Conservation (phyloP, 2,113 vertebrate genomes). For the Paratilapia polleni region DNA sequence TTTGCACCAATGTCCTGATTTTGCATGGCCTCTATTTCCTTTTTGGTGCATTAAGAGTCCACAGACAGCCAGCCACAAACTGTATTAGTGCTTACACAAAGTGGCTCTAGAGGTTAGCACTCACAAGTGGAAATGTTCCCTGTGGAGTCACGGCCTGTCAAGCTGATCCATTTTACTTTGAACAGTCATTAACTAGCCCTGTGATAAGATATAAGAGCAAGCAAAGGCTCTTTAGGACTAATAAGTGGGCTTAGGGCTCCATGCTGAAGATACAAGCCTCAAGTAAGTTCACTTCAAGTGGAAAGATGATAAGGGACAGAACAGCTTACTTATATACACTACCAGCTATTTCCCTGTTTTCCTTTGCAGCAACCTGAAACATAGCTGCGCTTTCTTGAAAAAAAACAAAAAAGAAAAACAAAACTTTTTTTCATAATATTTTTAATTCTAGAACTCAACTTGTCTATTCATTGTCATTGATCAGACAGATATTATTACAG, state of each 20-base stretch:
- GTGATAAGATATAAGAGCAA: constrained; percentile 54
- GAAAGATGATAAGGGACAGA: background rate
- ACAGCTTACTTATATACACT: background rate
- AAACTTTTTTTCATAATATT: background rate
- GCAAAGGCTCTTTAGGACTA: constrained; percentile 46
- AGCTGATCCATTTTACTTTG: constrained; percentile 67
- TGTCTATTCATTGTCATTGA: constrained; percentile 21
- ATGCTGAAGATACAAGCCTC: background rate
- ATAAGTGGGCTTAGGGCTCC: constrained; percentile 10
- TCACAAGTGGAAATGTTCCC: constrained; percentile 66
- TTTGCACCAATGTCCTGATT: constrained; percentile 49
- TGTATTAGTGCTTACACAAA: constrained; percentile 50
- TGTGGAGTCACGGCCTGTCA: constrained; percentile 55
- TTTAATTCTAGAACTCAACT: background rate
- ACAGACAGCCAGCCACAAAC: constrained; percentile 38
- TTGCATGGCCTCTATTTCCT: constrained; percentile 25
- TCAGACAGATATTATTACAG: constrained; percentile 3
- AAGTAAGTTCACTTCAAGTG: constrained; percentile 13
- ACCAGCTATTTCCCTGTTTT: background rate
- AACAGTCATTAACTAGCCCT: constrained; percentile 61
- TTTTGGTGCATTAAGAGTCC: constrained; percentile 57
- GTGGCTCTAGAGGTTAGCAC: constrained; percentile 56
- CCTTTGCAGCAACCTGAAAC: background rate
- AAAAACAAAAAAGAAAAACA: accelerated
- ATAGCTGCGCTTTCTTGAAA: background rate